Conservation (phyloP, 1,140 invertebrate species). For the Brachionus manjavacas region DNA sequence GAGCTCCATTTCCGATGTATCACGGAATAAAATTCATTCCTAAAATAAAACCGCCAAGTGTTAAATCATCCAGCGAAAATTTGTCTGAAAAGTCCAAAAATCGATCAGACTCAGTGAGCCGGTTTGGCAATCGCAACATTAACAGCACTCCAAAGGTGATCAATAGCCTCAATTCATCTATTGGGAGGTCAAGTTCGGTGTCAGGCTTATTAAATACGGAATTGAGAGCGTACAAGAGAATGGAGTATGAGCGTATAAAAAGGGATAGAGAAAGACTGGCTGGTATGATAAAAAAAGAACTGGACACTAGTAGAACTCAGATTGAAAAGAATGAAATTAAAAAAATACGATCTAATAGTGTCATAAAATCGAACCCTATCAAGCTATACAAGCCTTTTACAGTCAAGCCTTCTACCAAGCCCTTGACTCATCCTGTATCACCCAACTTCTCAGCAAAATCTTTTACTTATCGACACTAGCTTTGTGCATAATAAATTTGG, state of each 20-base stretch:
- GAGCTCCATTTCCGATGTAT: neutral
- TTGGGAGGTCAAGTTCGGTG: neutral
- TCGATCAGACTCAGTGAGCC: neutral
- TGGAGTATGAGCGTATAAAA: constrained; percentile 55
- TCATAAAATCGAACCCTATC: constrained; percentile 57
- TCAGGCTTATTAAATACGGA: constrained; percentile 56
- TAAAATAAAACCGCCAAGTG: neutral
- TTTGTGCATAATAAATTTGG: too few relatives aligned
- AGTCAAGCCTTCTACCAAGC: constrained; percentile 52
- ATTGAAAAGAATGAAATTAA: constrained; percentile 55
- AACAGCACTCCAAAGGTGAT: neutral
- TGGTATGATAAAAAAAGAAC: constrained; percentile 48
- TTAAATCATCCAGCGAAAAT: neutral
- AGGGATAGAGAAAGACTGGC: constrained; percentile 56
- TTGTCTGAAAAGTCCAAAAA: neutral
- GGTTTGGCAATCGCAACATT: neutral
- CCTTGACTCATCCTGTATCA: constrained; percentile 53
- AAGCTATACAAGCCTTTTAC: constrained; percentile 53
- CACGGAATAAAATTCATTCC: constrained; percentile 31
- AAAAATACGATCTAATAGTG: constrained; percentile 51
- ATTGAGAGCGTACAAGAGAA: constrained; percentile 54
- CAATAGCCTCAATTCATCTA: neutral
- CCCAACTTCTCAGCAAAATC: constrained; percentile 46
- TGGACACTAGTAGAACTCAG: constrained; percentile 45
- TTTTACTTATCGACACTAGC: constrained; percentile 46